Evolutionary conservation across 1,140 invertebrate species (phyloP).

Genomic region (Nilaparvata lugens): DNA sequence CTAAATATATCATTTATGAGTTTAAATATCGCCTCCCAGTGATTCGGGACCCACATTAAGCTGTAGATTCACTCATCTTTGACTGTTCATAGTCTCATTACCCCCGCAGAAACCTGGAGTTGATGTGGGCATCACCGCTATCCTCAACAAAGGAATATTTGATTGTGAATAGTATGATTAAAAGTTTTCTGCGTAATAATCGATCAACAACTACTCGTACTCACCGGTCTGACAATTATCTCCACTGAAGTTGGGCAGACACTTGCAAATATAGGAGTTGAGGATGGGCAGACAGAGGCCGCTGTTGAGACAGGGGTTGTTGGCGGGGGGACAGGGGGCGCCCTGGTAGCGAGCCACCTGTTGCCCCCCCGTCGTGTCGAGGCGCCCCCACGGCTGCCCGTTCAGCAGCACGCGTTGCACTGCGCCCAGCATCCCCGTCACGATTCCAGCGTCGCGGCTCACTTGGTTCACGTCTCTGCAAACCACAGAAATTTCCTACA

Average conservation of each 20-base stretch:
- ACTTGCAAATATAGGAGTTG: constrained; percentile 60
- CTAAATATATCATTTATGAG: no score
- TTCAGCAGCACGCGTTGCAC: constrained; percentile 79
- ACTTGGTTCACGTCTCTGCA: constrained; percentile 55
- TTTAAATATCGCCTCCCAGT: no score
- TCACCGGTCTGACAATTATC: constrained; percentile 62
- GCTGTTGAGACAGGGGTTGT: constrained; percentile 62
- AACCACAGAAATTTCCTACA: no score
- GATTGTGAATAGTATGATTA: no score
- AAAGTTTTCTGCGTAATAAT: no score
- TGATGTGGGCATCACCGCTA: no score
- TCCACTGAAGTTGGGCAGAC: constrained; percentile 53
- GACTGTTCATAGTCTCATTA: no score
- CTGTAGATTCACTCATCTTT: no score
- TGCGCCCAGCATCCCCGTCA: constrained; percentile 67
- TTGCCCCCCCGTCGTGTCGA: constrained; percentile 35
- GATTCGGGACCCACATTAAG: no score
- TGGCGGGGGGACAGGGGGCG: constrained; percentile 51
- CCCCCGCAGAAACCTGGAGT: no score
- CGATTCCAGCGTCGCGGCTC: constrained; percentile 61
- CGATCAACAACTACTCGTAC: no score
- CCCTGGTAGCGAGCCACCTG: constrained; percentile 55
- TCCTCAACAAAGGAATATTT: no score
- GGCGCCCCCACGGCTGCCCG: constrained; percentile 40
- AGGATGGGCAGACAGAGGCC: constrained; percentile 66